A percentile compares a stretch with the other conserved stretches of the same genome.
These are phyloP conservation scores for Amiota mariae DNA, from an alignment of 2,888 invertebrate genomes.

Conservation along the genomic window DNA sequence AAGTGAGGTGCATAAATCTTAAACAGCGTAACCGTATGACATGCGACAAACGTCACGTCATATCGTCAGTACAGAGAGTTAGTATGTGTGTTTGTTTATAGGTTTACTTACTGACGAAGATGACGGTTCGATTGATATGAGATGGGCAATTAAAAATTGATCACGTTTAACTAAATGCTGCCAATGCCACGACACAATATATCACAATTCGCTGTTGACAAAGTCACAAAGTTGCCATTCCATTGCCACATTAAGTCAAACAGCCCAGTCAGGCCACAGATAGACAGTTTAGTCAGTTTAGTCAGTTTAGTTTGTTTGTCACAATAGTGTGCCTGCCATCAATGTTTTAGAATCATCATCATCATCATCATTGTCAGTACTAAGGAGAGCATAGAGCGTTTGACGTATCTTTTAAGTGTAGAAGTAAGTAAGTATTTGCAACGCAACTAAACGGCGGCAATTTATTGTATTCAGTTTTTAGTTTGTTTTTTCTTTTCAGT, in stretches of 20 bases:
- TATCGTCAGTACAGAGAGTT: background rate
- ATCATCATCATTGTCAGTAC: background rate
- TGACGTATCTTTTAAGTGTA: conserved; percentile 26
- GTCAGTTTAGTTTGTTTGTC: conserved; percentile 36
- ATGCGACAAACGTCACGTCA: conserved; percentile 65
- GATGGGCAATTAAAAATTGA: conserved; percentile 71
- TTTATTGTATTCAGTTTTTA: background rate
- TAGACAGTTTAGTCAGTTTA: background rate
- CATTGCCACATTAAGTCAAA: conserved; percentile 61
- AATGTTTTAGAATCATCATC: background rate
- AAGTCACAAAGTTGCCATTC: conserved; percentile 51
- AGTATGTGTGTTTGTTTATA: too few species aligned
- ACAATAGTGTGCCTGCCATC: background rate
- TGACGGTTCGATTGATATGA: conserved; percentile 61
- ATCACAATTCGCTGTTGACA: conserved; percentile 59
- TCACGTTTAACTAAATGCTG: conserved; percentile 70
- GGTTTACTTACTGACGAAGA: conserved; percentile 35
- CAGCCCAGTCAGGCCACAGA: background rate
- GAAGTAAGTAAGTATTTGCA: background rate
- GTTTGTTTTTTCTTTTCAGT: conserved; percentile 13
- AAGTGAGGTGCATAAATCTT: conserved; percentile 58
- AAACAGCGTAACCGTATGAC: conserved; percentile 54
- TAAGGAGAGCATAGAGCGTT: background rate
- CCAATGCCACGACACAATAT: conserved; percentile 58
- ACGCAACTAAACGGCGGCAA: background rate